These are phyloP conservation scores for Rotaria magnacalcarata DNA, from an alignment of 2,888 invertebrate genomes.

Conservation along the genomic window DNA sequence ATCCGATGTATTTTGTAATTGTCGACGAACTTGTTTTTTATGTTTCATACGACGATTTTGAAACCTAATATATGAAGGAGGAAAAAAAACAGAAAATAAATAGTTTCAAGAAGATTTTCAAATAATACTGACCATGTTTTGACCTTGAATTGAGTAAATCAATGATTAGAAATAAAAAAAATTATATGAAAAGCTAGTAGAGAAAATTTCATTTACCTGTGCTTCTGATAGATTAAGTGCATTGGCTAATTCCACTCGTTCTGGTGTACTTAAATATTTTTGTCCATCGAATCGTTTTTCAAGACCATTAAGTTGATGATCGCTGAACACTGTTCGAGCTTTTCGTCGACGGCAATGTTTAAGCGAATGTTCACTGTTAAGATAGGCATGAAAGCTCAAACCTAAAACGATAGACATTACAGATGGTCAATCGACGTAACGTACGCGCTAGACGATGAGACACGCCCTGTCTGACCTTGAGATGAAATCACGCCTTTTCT, in stretches of 20 bases:
- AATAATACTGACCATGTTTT: conserved; percentile 72
- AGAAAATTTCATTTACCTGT: conserved; percentile 59
- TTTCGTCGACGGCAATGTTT: conserved; percentile 71
- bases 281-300: conserved; percentile 92
- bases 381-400: conserved; percentile 34
- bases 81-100: background rate
- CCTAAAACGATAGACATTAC: background rate
- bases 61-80: conserved; percentile 61
- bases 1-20: conserved; percentile 14
- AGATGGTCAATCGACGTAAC: too few species aligned
- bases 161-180: conserved; percentile 10
- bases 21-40: conserved; percentile 51
- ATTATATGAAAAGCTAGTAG: background rate
- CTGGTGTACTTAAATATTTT: conserved; percentile 88
- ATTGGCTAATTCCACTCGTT: conserved; percentile 85
- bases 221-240: conserved; percentile 89
- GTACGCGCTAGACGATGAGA: background rate
- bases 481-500: background rate
- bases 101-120: background rate
- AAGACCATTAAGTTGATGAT: conserved; percentile 70
- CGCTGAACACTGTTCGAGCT: conserved; percentile 80
- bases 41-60: conserved; percentile 83
- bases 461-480: conserved; percentile 13
- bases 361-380: conserved; percentile 41
- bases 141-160: conserved; percentile 65